Conservation (phyloP, 2,797 vertebrate genomes). For the Dermochelys coriacea region DNA sequence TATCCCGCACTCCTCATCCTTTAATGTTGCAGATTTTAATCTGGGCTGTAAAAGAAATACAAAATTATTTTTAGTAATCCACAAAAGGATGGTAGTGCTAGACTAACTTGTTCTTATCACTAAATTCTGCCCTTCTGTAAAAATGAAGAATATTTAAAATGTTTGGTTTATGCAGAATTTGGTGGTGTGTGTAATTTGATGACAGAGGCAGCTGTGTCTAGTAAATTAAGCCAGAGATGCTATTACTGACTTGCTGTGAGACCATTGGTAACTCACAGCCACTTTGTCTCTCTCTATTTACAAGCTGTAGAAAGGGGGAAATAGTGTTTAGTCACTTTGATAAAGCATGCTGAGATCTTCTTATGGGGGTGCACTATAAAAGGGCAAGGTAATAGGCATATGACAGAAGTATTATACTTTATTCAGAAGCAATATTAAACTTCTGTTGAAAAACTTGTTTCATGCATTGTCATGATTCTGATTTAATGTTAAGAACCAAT, state of each 20-base stretch:
- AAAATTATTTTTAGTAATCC: background rate
- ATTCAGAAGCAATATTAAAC: background rate
- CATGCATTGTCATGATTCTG: rapidly evolving
- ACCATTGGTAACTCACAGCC: background rate
- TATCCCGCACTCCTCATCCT: background rate
- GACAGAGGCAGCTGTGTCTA: background rate
- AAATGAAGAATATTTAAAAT: background rate
- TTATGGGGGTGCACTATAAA: background rate
- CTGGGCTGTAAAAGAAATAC: background rate
- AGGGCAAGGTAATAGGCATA: background rate
- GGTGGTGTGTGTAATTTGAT: background rate
- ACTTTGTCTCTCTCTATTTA: background rate
- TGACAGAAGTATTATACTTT: background rate
- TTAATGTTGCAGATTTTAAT: background rate
- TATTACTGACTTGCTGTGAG: background rate
- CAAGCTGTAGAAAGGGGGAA: background rate
- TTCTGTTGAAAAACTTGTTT: background rate
- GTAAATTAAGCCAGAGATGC: background rate
- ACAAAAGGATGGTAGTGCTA: background rate
- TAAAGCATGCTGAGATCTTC: background rate
- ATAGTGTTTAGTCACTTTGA: background rate
- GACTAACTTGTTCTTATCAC: background rate
- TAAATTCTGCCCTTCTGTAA: background rate
- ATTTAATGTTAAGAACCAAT: background rate
- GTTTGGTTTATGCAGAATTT: background rate